Evolutionary conservation across 2,888 invertebrate species (phyloP).

Genomic region (Drosophila colorata): DNA sequence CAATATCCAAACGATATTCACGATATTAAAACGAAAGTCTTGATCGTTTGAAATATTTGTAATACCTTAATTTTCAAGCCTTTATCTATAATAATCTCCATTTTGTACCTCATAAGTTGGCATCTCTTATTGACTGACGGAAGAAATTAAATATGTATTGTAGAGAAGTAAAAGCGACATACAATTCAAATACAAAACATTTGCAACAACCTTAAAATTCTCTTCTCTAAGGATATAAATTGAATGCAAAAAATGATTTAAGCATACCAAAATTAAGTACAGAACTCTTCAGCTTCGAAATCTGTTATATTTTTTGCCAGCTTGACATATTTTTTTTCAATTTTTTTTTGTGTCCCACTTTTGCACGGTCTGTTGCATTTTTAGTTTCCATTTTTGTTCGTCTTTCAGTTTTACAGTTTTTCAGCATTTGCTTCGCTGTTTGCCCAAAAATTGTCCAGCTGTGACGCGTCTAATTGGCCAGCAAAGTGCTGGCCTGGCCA

Average conservation of each 20-base stretch:
- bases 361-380: slow-evolving; percentile 58
- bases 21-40: too few relatives aligned
- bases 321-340: slow-evolving; percentile 36
- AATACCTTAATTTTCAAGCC: too few relatives aligned
- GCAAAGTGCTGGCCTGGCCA: slow-evolving; percentile 50
- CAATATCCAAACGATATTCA: too few relatives aligned
- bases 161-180: too few relatives aligned
- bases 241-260: background rate
- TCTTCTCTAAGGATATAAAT: background rate
- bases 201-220: too few relatives aligned
- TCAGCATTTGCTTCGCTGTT: slow-evolving; percentile 15
- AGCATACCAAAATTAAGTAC: slow-evolving; percentile 2
- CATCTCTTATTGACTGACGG: too few relatives aligned
- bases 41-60: too few relatives aligned
- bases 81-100: too few relatives aligned
- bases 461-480: slow-evolving; percentile 69
- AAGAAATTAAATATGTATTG: too few relatives aligned
- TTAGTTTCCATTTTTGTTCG: slow-evolving; percentile 31
- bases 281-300: slow-evolving; percentile 12
- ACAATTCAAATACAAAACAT: too few relatives aligned
- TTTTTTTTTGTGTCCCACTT: slow-evolving; percentile 37
- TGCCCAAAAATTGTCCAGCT: slow-evolving; percentile 41
- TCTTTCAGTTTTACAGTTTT: slow-evolving; percentile 13
- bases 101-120: too few relatives aligned
- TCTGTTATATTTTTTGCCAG: slow-evolving; percentile 29